phyloP scores from a whole-genome alignment of 2,888 invertebrate genomes.

The Machimus atricapillus region DNA sequence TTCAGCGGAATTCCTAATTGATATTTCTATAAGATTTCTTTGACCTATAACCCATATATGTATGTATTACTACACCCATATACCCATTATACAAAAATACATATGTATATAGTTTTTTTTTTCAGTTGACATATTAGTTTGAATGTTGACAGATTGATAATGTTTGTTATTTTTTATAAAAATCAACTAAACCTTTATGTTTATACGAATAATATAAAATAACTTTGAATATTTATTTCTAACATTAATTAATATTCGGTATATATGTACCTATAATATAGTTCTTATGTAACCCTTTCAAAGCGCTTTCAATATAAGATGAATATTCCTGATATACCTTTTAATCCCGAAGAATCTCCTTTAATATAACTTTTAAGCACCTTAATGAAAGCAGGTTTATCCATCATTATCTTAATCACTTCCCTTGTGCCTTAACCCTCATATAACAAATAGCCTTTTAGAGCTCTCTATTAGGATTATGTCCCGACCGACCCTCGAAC shows the following conservation, averaged over 20 bases:
- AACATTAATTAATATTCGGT: not conserved
- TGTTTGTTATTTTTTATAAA: too few species aligned
- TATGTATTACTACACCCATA: too few species aligned
- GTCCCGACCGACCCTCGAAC: not conserved
- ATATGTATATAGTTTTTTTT: too few species aligned
- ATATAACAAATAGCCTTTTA: not conserved
- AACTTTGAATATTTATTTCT: not conserved
- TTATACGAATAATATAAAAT: too few species aligned
- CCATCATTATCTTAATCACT: not conserved
- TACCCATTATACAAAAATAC: too few species aligned
- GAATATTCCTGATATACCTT: not conserved
- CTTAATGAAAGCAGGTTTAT: not conserved
- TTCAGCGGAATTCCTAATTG: too few species aligned
- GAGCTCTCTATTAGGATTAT: not conserved
- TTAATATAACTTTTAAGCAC: not conserved
- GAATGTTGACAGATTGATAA: too few species aligned
- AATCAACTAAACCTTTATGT: too few species aligned
- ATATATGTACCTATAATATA: too few species aligned
- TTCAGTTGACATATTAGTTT: too few species aligned
- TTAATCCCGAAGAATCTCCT: not conserved
- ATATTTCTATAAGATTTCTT: too few species aligned
- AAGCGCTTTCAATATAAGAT: not conserved
- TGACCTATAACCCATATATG: too few species aligned
- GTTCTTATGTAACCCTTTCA: not conserved
- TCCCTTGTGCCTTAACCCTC: not conserved